Evolutionary conservation across 2,797 vertebrate species (phyloP).

Genomic region (Ambastaia sidthimunki): DNA sequence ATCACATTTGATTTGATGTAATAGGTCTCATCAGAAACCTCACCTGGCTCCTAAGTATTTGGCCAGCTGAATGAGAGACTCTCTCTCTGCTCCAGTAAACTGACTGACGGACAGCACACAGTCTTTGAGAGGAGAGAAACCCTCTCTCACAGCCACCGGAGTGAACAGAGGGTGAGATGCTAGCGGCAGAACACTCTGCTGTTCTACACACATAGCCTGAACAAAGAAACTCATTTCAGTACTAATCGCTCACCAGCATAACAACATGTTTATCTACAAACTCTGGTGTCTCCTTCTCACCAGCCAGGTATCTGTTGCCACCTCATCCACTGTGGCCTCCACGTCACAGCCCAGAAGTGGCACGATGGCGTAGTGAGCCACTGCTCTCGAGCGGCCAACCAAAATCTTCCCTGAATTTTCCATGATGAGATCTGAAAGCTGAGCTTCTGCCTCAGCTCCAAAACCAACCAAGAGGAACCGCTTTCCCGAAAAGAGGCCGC

Average conservation of each 20-base stretch:
- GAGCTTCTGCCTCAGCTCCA: slow-evolving; percentile 81
- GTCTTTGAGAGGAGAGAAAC: slow-evolving; percentile 79
- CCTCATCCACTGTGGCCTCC: slow-evolving; percentile 90
- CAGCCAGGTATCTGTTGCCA: slow-evolving; percentile 97
- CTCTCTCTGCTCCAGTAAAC: slow-evolving; percentile 91
- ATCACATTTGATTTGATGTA: background rate
- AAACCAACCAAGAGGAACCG: slow-evolving; percentile 90
- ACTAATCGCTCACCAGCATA: background rate
- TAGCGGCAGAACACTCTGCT: slow-evolving; percentile 82
- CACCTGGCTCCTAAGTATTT: slow-evolving; percentile 91
- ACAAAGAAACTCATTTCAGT: slow-evolving; percentile 2
- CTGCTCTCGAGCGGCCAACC: slow-evolving; percentile 73
- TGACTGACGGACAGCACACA: slow-evolving; percentile 96
- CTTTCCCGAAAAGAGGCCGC: slow-evolving; percentile 83
- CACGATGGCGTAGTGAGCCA: slow-evolving; percentile 93
- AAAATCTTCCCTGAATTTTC: slow-evolving; percentile 87
- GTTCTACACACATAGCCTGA: slow-evolving; percentile 89
- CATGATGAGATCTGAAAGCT: slow-evolving; percentile 79
- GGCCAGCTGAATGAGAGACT: slow-evolving; percentile 88
- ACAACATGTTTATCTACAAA: background rate
- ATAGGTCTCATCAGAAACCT: slow-evolving; percentile 10
- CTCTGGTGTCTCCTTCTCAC: slow-evolving; percentile 75
- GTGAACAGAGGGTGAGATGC: slow-evolving; percentile 88
- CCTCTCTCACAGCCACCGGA: slow-evolving; percentile 85
- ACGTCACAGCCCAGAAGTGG: slow-evolving; percentile 90